phyloP scores from a whole-genome alignment of 2,797 vertebrate genomes.

The Enteromius treurensis region DNA sequence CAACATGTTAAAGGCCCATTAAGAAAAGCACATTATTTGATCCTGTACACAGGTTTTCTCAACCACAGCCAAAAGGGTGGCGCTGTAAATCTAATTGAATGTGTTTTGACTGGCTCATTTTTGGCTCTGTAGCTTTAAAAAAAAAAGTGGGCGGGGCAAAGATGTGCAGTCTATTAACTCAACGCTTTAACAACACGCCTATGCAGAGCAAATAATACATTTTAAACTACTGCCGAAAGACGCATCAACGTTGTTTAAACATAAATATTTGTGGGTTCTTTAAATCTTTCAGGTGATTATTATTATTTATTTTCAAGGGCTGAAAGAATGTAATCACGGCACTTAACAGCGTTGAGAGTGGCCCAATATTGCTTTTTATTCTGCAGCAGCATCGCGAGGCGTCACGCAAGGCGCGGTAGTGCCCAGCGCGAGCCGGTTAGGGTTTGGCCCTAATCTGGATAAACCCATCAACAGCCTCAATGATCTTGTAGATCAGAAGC shows the following conservation, averaged over 20 bases:
- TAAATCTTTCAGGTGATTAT: not conserved
- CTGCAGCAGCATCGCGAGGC: not conserved
- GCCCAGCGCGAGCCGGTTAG: not conserved
- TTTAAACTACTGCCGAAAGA: not conserved
- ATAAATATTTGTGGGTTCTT: not conserved
- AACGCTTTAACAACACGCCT: not conserved
- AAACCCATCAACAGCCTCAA: constrained; percentile 12
- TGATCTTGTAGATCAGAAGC: constrained; percentile 12
- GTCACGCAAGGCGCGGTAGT: constrained; percentile 9
- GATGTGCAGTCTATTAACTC: not conserved
- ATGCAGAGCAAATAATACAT: not conserved
- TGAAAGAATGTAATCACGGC: not conserved
- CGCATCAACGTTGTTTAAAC: not conserved
- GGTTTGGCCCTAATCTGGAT: constrained; percentile 21
- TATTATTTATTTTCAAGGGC: not conserved
- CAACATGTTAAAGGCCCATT: not conserved
- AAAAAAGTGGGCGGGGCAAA: constrained; percentile 19
- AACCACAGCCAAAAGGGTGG: not conserved
- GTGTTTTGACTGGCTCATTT: not conserved
- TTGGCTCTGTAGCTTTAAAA: constrained; percentile 41
- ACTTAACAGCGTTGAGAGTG: not conserved
- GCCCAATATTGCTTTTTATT: not conserved
- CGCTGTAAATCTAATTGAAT: not conserved
- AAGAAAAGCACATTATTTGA: not conserved
- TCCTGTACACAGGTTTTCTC: not conserved